phyloP scores from a whole-genome alignment of 2,113 vertebrate genomes.

The Ramphastos sulfuratus region DNA sequence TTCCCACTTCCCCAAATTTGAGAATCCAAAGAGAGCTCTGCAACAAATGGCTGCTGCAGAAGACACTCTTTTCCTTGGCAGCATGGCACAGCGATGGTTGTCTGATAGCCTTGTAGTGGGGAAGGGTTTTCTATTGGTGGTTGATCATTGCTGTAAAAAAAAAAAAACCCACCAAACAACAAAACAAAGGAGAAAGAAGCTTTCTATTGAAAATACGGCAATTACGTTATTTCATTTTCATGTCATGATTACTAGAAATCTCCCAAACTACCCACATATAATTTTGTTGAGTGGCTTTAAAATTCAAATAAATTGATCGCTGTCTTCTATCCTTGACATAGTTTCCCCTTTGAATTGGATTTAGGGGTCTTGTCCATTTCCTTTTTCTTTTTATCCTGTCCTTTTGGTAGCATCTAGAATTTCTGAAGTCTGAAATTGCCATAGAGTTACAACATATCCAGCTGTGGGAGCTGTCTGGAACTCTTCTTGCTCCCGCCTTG shows the following conservation, averaged over 20 bases:
- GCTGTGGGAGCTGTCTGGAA: not conserved
- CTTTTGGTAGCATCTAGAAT: not conserved
- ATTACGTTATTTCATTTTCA: not conserved
- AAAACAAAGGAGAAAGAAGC: not conserved
- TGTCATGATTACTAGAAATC: not conserved
- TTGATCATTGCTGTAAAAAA: not conserved
- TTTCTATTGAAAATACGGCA: not conserved
- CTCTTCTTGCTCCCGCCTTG: not conserved
- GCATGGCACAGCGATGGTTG: not conserved
- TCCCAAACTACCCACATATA: not conserved
- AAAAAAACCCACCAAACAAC: not conserved
- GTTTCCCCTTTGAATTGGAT: not conserved
- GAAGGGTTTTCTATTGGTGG: not conserved
- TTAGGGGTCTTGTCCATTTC: not conserved
- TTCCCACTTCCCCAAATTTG: not conserved
- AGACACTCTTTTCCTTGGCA: rapidly evolving
- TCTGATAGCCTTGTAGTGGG: not conserved
- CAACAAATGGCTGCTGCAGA: not conserved
- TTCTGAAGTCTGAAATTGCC: not conserved
- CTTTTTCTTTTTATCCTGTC: not conserved
- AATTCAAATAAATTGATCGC: not conserved
- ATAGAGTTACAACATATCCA: not conserved
- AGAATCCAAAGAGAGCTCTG: not conserved
- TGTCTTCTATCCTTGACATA: not conserved
- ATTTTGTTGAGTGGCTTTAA: not conserved